Conservation (phyloP, 2,797 vertebrate genomes). For the Molossus molossus region DNA sequence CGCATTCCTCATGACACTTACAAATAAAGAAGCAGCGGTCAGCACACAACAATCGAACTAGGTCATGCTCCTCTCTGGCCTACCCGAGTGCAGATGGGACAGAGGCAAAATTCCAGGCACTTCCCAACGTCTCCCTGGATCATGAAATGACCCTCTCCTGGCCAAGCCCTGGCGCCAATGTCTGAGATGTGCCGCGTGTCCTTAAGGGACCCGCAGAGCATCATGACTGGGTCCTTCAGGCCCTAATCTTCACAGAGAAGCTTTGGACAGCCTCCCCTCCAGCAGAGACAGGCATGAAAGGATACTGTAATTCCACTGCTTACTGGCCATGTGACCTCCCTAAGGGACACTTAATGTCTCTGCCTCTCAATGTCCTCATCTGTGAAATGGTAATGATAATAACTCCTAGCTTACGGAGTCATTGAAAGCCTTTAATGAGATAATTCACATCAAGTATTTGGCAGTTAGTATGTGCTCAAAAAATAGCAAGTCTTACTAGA, state of each 20-base stretch:
- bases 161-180: not conserved
- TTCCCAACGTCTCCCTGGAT: slow-evolving; percentile 48
- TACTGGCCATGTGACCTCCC: not conserved
- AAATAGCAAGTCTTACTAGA: slow-evolving; percentile 19
- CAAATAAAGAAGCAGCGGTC: slow-evolving; percentile 26
- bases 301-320: not conserved
- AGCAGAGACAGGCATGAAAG: not conserved
- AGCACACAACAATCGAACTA: slow-evolving; percentile 5
- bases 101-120: slow-evolving; percentile 60
- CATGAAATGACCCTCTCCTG: not conserved
- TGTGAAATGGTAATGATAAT: slow-evolving; percentile 35
- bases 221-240: not conserved
- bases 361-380: slow-evolving; percentile 45
- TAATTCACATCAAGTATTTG: slow-evolving; percentile 20
- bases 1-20: slow-evolving; percentile 7
- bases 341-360: not conserved
- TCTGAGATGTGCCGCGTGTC: not conserved
- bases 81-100: not conserved
- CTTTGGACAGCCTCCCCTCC: not conserved
- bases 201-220: not conserved
- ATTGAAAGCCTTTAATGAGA: slow-evolving; percentile 30
- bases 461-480: slow-evolving; percentile 46
- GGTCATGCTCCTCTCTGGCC: not conserved
- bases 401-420: not conserved
- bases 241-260: not conserved